These are phyloP conservation scores for Carassius carassius DNA, from an alignment of 2,113 vertebrate species.

Conservation along the genomic window DNA sequence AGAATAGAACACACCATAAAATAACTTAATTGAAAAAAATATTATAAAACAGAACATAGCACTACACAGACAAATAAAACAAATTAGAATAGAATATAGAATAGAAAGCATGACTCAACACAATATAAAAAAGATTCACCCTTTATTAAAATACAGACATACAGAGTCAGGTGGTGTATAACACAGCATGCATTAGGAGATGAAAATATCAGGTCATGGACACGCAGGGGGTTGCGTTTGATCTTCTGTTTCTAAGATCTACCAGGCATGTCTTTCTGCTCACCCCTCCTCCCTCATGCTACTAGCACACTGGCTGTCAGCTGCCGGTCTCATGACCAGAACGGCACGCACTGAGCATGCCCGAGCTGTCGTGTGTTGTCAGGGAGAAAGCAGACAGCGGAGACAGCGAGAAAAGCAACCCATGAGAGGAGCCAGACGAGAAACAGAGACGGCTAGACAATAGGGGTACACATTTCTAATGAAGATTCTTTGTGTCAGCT, in stretches of 20 bases:
- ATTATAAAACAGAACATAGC: not conserved
- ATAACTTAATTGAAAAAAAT: not conserved
- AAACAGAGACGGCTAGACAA: not conserved
- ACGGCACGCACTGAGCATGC: conserved; percentile 64
- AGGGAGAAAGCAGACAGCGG: conserved; percentile 60
- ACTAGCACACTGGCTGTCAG: conserved; percentile 49
- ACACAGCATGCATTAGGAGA: conserved; percentile 2
- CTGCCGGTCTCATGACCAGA: conserved; percentile 59
- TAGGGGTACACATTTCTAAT: conserved; percentile 12
- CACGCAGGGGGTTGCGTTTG: conserved; percentile 26
- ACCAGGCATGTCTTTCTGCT: conserved; percentile 9
- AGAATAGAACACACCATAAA: not conserved
- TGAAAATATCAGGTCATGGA: not conserved
- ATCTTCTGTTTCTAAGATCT: conserved; percentile 32
- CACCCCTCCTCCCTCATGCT: not conserved
- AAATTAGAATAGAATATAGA: not conserved
- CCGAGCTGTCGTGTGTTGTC: conserved; percentile 59
- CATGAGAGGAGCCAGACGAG: conserved; percentile 13
- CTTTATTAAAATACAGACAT: not conserved
- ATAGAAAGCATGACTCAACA: not conserved
- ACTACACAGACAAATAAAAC: not conserved
- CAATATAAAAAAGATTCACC: not conserved
- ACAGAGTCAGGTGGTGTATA: not conserved
- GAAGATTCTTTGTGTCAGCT: not conserved
- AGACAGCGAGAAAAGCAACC: conserved; percentile 43